Conservation (phyloP, 2,113 vertebrate species). For the Pelvicachromis taeniatus region DNA sequence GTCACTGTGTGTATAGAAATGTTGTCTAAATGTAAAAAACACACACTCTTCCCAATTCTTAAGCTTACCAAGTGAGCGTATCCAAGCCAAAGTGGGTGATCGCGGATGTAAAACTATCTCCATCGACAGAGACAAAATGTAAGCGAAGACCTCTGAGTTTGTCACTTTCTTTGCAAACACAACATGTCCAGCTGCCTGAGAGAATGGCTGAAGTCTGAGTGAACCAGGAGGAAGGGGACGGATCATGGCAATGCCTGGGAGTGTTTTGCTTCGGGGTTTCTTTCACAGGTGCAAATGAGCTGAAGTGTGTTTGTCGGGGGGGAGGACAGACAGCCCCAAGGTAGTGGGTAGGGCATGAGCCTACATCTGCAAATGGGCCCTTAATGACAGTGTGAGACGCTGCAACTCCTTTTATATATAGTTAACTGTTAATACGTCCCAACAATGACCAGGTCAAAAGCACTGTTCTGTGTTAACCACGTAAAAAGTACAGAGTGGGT, state of each 20-base stretch:
- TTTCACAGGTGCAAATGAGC: slow-evolving; percentile 69
- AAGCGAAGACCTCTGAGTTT: not conserved
- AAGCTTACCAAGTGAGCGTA: slow-evolving; percentile 63
- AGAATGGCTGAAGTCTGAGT: not conserved
- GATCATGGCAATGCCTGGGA: slow-evolving; percentile 8
- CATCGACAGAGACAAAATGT: slow-evolving; percentile 21
- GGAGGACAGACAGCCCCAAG: not conserved
- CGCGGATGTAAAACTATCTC: slow-evolving; percentile 53
- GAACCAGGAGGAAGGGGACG: slow-evolving; percentile 31
- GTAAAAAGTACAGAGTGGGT: not conserved
- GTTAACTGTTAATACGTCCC: not conserved
- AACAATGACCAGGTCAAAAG: not conserved
- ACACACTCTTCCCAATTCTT: not conserved
- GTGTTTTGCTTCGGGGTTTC: slow-evolving; percentile 22
- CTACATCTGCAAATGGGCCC: not conserved
- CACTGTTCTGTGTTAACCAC: not conserved
- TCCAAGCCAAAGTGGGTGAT: slow-evolving; percentile 57
- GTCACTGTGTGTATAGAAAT: not conserved
- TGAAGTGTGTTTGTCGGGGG: not conserved
- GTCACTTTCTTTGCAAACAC: slow-evolving; percentile 5
- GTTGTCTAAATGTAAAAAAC: not conserved
- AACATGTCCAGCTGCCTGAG: slow-evolving; percentile 9
- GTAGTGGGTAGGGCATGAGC: not conserved
- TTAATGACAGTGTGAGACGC: slow-evolving; percentile 12
- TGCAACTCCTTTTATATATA: not conserved